Evolutionary conservation across 2,797 vertebrate genomes (phyloP).

Genomic region (Rachycentron canadum): DNA sequence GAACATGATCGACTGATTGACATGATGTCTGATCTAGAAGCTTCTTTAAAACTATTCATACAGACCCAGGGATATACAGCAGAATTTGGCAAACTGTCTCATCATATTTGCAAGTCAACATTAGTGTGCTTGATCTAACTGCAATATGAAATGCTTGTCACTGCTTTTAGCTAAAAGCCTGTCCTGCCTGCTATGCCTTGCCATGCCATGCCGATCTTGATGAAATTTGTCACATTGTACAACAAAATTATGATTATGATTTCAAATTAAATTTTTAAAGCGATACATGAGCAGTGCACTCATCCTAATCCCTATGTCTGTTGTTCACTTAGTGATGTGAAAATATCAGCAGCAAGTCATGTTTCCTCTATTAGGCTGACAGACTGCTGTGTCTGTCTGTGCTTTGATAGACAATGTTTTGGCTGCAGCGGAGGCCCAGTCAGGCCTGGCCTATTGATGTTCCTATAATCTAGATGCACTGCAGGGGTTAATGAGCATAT

Average conservation of each 20-base stretch:
- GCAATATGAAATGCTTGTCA: slow-evolving; percentile 38
- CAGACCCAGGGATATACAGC: background rate
- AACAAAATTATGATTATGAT: slow-evolving; percentile 1
- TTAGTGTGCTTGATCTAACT: background rate
- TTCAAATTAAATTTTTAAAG: background rate
- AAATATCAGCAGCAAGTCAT: slow-evolving; percentile 28
- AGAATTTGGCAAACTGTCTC: background rate
- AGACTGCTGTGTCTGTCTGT: slow-evolving; percentile 44
- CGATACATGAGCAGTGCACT: background rate
- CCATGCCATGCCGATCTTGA: slow-evolving; percentile 60
- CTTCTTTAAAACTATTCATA: slow-evolving; percentile 6
- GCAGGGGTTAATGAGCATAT: slow-evolving; percentile 81
- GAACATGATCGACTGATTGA: background rate
- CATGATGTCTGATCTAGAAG: background rate
- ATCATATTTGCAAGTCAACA: background rate
- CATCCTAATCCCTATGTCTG: background rate
- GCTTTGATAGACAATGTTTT: slow-evolving; percentile 51
- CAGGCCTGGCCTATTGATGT: slow-evolving; percentile 74
- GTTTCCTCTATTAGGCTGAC: slow-evolving; percentile 44
- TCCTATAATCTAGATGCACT: slow-evolving; percentile 76
- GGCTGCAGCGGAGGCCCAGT: slow-evolving; percentile 47
- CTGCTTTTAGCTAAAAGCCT: slow-evolving; percentile 63
- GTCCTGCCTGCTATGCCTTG: slow-evolving; percentile 76
- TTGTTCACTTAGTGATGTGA: slow-evolving; percentile 16
- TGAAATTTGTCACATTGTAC: slow-evolving; percentile 12